These are phyloP conservation scores for Brachynemurus nebulosus DNA, from an alignment of 2,888 invertebrate species.

Conservation along the genomic window DNA sequence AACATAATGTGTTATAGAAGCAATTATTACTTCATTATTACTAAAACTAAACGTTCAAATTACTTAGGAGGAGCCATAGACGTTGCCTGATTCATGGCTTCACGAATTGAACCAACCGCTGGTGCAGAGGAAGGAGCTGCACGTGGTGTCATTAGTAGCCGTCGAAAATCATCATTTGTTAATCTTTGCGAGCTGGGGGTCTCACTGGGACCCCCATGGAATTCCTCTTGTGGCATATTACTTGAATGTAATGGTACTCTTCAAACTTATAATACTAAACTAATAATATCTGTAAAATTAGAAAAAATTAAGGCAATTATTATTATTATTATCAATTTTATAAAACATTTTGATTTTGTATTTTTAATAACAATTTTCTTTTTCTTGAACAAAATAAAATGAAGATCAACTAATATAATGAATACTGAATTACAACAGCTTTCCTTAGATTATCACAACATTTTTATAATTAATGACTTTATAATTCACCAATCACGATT, in stretches of 20 bases:
- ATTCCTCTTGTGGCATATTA: slow-evolving; percentile 36
- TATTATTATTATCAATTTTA: no score
- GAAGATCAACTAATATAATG: no score
- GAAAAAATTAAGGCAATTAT: no score
- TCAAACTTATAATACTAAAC: no score
- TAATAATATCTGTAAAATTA: no score
- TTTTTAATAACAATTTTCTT: no score
- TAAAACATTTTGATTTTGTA: no score
- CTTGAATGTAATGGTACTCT: slow-evolving; percentile 7
- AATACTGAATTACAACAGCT: no score
- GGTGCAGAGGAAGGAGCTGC: slow-evolving; percentile 49
- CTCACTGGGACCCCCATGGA: slow-evolving; percentile 34
- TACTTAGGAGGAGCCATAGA: slow-evolving; percentile 26
- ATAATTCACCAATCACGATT: no score
- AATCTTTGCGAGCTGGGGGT: slow-evolving; percentile 63
- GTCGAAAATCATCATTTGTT: slow-evolving; percentile 95
- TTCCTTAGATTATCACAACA: no score
- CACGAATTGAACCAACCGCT: slow-evolving; percentile 47
- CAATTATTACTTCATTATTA: neutral
- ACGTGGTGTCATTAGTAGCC: slow-evolving; percentile 88
- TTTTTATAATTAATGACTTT: no score
- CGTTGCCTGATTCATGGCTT: slow-evolving; percentile 48
- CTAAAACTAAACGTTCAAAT: neutral
- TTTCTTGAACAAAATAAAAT: no score
- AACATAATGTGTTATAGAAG: neutral